These are phyloP conservation scores for Lasioglossum morio DNA, from an alignment of 2,888 invertebrate genomes.

Conservation along the genomic window DNA sequence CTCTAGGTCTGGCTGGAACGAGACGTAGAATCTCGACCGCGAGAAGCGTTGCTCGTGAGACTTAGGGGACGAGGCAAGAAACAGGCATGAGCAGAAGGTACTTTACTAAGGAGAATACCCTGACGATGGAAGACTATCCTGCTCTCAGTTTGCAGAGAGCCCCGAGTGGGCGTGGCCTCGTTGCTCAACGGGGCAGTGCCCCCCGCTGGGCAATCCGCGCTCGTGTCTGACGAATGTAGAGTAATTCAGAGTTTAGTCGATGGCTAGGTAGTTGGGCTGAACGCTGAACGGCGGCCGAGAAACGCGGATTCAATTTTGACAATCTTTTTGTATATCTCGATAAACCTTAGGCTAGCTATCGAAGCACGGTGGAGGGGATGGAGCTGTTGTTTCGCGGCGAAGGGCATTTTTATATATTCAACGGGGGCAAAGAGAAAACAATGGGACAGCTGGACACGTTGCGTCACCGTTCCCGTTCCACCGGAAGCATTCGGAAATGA, in stretches of 20 bases:
- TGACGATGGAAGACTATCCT: background rate
- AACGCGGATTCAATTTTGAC: slow-evolving; percentile 76
- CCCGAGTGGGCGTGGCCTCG: background rate
- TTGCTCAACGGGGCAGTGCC: background rate
- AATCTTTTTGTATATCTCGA: slow-evolving; percentile 79
- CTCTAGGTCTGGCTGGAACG: background rate
- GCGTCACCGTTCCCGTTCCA: background rate
- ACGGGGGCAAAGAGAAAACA: background rate
- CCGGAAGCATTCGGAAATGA: background rate
- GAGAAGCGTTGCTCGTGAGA: background rate
- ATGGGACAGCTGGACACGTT: background rate
- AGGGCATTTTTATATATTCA: slow-evolving; percentile 3
- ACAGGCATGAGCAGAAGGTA: background rate
- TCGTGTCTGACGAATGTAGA: background rate
- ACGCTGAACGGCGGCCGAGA: slow-evolving; percentile 18
- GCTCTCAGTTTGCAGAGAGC: background rate
- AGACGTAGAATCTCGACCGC: background rate
- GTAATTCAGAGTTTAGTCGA: slow-evolving; percentile 44
- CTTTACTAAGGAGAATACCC: background rate
- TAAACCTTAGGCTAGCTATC: slow-evolving; percentile 59
- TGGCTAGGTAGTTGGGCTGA: slow-evolving; percentile 60
- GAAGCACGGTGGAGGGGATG: background rate
- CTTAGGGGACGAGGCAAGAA: background rate
- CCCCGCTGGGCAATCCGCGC: background rate
- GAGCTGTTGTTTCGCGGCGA: background rate